Evolutionary conservation across 2,113 vertebrate species (phyloP).

Genomic region (Lota lota): DNA sequence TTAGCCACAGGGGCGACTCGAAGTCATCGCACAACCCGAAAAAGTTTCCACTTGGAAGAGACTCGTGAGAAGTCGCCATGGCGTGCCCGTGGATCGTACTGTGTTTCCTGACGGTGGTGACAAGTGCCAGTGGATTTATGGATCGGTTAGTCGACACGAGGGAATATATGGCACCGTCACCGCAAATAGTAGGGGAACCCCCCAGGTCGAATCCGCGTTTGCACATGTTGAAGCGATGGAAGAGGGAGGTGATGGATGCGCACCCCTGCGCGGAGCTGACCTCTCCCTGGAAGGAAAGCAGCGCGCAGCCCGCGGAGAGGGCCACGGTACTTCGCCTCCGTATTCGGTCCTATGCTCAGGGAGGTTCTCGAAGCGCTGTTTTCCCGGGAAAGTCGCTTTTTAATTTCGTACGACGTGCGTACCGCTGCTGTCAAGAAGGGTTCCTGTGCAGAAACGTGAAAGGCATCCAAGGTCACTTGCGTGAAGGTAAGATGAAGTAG

Average conservation of each 20-base stretch:
- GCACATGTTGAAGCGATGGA: conserved; percentile 21
- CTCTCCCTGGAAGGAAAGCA: conserved; percentile 60
- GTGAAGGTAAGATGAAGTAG: conserved; percentile 53
- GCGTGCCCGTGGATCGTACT: conserved; percentile 35
- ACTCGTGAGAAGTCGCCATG: conserved; percentile 32
- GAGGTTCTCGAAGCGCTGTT: conserved; percentile 33
- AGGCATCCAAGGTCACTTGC: conserved; percentile 71
- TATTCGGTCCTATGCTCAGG: conserved; percentile 38
- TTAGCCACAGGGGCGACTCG: conserved; percentile 6
- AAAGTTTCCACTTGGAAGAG: conserved; percentile 2
- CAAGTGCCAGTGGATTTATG: conserved; percentile 30
- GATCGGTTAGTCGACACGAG: conserved; percentile 34
- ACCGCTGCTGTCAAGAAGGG: conserved; percentile 74
- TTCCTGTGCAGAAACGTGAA: conserved; percentile 63
- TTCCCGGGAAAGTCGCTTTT: conserved; percentile 74
- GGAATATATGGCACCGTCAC: conserved; percentile 11
- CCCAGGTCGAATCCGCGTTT: conserved; percentile 26
- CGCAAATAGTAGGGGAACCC: background rate
- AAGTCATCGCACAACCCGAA: conserved; percentile 1
- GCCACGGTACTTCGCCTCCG: conserved; percentile 50
- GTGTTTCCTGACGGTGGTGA: conserved; percentile 31
- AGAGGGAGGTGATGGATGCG: conserved; percentile 25
- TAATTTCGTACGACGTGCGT: conserved; percentile 66
- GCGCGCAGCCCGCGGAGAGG: conserved; percentile 7
- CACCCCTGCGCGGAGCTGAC: conserved; percentile 56